Percentiles rank a stretch among this genome's conserved stretches.
Conservation (phyloP, 64 coral and sea anemone species). For the Anthopleura sola region DNA sequence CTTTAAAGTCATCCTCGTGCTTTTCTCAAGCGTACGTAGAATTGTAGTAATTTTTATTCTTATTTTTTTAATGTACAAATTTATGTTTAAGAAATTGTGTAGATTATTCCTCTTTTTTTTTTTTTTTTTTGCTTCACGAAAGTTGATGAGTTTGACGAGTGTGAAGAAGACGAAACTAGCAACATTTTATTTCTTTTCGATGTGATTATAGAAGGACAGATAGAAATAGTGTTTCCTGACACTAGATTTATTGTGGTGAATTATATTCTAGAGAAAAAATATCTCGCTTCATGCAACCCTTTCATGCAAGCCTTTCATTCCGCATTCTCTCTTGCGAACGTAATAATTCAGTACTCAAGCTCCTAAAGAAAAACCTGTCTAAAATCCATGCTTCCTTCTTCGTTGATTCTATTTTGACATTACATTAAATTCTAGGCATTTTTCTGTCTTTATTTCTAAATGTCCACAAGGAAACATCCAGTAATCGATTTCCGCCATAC, state of each 20-base stretch:
- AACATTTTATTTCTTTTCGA: too few species aligned
- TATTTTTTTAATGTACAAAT: not conserved
- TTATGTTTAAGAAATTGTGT: not conserved
- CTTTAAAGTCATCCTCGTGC: not conserved
- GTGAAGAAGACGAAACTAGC: not conserved
- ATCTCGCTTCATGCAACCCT: not conserved
- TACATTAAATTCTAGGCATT: not conserved
- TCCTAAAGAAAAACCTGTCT: not conserved
- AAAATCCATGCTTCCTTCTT: not conserved
- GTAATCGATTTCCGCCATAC: not conserved
- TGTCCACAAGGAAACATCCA: not conserved
- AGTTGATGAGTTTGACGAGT: not conserved
- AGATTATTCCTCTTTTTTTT: not conserved
- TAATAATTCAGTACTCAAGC: not conserved
- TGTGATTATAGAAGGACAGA: too few species aligned
- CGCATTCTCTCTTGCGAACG: not conserved
- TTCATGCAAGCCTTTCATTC: not conserved
- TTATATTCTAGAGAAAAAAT: not conserved
- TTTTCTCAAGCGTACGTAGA: constrained; percentile 4
- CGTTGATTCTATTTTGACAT: not conserved
- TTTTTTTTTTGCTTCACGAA: not conserved
- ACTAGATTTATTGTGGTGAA: not conserved
- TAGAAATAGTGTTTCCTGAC: not conserved
- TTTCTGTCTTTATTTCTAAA: not conserved
- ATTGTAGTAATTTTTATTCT: not conserved